Evolutionary conservation across 2,113 vertebrate genomes (phyloP).

Genomic region (Chrysemys picta): DNA sequence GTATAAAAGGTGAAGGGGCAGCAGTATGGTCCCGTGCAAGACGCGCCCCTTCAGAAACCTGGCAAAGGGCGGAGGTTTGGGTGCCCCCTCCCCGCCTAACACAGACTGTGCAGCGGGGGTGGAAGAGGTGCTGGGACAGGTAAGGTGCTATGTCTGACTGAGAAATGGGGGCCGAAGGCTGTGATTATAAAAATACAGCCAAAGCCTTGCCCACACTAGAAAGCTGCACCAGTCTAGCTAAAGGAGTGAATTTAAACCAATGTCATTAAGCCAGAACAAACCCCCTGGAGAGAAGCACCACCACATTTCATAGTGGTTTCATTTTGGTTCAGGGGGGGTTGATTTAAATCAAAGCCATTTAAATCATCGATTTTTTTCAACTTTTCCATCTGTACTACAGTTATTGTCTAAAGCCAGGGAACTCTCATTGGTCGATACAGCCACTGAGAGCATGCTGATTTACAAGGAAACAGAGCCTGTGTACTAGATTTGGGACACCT

Average conservation of each 20-base stretch:
- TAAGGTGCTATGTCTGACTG: not conserved
- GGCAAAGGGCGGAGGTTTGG: not conserved
- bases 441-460: not conserved
- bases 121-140: not conserved
- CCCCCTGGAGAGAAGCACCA: not conserved
- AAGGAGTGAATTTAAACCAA: not conserved
- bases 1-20: not conserved
- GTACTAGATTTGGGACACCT: not conserved
- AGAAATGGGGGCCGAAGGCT: not conserved
- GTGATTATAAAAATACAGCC: not conserved
- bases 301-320: not conserved
- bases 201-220: not conserved
- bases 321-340: not conserved
- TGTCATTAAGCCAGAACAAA: not conserved
- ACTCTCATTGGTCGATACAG: not conserved
- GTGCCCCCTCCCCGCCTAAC: not conserved
- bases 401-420: not conserved
- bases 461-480: not conserved
- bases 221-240: rapidly evolving
- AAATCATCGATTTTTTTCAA: not conserved
- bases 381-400: not conserved
- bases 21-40: not conserved
- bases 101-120: not conserved
- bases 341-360: not conserved
- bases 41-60: not conserved